Evolutionary conservation across 2,888 invertebrate genomes (phyloP), one percentile per base, ranked within the genome.

Genomic region (Kryphioiulus occultus): DNA sequence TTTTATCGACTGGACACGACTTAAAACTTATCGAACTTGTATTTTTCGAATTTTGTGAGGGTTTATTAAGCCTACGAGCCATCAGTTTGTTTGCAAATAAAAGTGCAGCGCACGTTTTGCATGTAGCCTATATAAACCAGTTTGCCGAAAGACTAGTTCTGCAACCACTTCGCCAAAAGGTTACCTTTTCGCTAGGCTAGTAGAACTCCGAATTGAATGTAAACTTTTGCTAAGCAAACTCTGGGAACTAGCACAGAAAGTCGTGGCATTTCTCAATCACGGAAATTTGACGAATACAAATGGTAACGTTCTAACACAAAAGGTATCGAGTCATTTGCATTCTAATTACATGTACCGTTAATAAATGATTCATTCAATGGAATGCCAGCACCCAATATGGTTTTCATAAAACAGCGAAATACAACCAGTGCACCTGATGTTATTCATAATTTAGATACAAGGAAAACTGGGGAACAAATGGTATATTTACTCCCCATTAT

Each of bases 181-280:
- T 59, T 59, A 59, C 59, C n/a, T 59, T 59, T 59, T 59, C 22
- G 59, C 59, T 59, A 59, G 59, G 59, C 59, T 59, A 59, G 59
- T 59, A 59, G 59, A 59, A 59, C 59, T 59, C 59, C 59, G 59
- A 59, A 59, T 59, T 59, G 59, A 22, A 59, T 22, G 59, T 59
- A 59, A 59, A 59, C 59, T n/a, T 59, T 59, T 59, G 59, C 22
- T 59, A 59, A 59, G 22, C 59, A 59, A 59, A 59, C 59, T 59
- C 59, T n/a, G 22, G 22, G 59, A 59, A 59, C 22, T 59, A 22
- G 59, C 59, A 59, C 59, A 59, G 59, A 53, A 53, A 59, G 59
- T 59, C 59, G 59, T 59, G 59, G 59, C 59, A 59, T 0, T 59
- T 59, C 9, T 59, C 2, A 5, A 59, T 59, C 22, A 19, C 15